Base-by-base conservation (phyloP, 2,113 vertebrate species). In the Pandion haliaetus region DNA sequence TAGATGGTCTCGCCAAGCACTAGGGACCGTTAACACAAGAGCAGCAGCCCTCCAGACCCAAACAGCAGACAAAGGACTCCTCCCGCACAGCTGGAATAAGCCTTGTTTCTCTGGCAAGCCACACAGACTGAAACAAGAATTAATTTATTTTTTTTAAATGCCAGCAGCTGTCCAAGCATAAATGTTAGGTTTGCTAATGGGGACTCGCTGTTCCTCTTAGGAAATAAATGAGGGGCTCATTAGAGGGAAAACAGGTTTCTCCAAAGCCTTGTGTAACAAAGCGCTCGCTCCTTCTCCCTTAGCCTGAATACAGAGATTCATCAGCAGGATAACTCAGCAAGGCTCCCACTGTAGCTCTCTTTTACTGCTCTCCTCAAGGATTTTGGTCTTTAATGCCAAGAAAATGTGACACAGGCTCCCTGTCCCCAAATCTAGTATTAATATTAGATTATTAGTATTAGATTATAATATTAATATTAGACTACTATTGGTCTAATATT, bases 1-100 rank as follows among this genome's bases (percentile, higher is more conserved):
- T 28, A 2, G 3, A 40, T 2, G 2, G 32, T 8, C 21, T 78
- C 0, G 0, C 57, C 36, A 44, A 70, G 45, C 16, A 3, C 36
- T 21, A 13, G 11, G 36, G 36, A 70, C 42, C 45, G 3, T 28
- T 47, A 61, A 34, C 23, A 23, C 20, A 40, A 73, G 29, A 50
- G n/a, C 80, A 74, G 80, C 24, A 93, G 54, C n/a, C 38, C n/a
- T 50, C 36, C 63, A 61, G 36, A 44, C 21, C 21, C 70, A 38
- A 78, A 45, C 3, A 65, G 87, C 38, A 69, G 55, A 36, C 3
- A 8, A 55, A 74, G 16, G 36, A 31, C 52, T 73, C 58, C 55
- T 82, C 55, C 45, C 6, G 10, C 40, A 71, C 25, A 47, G 45
- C 40, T 65, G n/a, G 61, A 71, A 57, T 38, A 65, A 82, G 25